A percentile compares a stretch with the other conserved stretches of the same genome.
phyloP scores from a whole-genome alignment of 2,113 vertebrate species.

The Anser cygnoides region DNA sequence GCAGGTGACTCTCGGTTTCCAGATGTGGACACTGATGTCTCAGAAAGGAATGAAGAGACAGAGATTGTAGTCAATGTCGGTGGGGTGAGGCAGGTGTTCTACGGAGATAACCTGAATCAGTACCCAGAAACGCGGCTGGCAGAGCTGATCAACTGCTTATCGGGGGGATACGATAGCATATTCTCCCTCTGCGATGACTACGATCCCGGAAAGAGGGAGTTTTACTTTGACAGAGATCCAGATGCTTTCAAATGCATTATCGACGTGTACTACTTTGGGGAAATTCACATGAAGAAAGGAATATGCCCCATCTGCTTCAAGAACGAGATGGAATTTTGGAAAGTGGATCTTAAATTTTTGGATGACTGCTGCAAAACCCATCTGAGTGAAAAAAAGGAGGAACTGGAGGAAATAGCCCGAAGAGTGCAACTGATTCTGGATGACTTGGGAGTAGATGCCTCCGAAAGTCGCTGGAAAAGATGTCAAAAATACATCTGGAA shows the following conservation, averaged over 20 bases:
- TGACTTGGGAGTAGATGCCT: slow-evolving; percentile 85
- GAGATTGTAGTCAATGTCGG: slow-evolving; percentile 95
- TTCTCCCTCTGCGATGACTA: slow-evolving; percentile 95
- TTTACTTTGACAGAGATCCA: slow-evolving; percentile 97
- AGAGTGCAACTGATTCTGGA: slow-evolving; percentile 93
- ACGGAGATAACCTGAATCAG: slow-evolving; percentile 86
- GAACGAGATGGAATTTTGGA: slow-evolving; percentile 99
- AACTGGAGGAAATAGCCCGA: slow-evolving; percentile 91
- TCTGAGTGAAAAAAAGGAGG: slow-evolving; percentile 91
- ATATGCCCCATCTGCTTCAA: slow-evolving; percentile 97
- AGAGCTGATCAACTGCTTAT: slow-evolving; percentile 86
- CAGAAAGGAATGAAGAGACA: slow-evolving; percentile 80
- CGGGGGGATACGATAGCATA: slow-evolving; percentile 84
- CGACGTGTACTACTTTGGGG: slow-evolving; percentile 93
- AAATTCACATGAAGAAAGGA: slow-evolving; percentile 95
- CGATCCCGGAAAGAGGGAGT: slow-evolving; percentile 90
- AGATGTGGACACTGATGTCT: slow-evolving; percentile 75
- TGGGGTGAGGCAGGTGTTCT: slow-evolving; percentile 89
- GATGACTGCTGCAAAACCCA: slow-evolving; percentile 95
- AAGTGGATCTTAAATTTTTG: slow-evolving; percentile 89
- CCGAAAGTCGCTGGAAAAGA: slow-evolving; percentile 81
- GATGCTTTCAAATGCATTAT: slow-evolving; percentile 95
- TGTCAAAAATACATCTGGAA: slow-evolving; percentile 91
- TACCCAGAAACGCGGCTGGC: slow-evolving; percentile 94
- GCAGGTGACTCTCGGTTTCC: slow-evolving; percentile 79